Evolutionary conservation across 2,888 invertebrate species (phyloP), one percentile per base, ranked within the genome.

Genomic region (Pediacus dermestoides): DNA sequence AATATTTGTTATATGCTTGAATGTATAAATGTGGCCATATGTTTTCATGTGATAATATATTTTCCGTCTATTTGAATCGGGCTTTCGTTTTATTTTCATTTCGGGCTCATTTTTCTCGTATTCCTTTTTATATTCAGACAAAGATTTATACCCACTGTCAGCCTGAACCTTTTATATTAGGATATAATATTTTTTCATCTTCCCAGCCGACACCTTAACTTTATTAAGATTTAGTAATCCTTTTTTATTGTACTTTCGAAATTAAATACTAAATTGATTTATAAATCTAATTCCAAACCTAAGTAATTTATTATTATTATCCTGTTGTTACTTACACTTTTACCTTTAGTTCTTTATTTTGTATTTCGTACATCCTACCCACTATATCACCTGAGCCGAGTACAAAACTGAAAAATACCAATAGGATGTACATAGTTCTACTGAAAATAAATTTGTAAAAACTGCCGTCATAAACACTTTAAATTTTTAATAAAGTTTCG

Each of bases 91-190:
- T 66, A 66, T 66, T 66, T 66, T 68, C 66, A 66, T 67, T 68
- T 65, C 63, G 55, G 58, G 60, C 66, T 67, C 66, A 67, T 67
- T 67, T 67, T 68, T 68, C 65, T 66, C 63, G 58, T 63, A 66
- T 68, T 68, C 60, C 63, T 63, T 64, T 67, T 66, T 65, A 63
- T 64, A 65, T 63, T 58, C 63, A 61, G 64, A 66, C 66, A 64
- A 66, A 65, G 68, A 70, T 70, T 70, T 70, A 69, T 68, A 63
- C 62, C 60, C 53, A 60, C 60, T 63, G 67, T 67, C 68, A 63
- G 58, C 46, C 48, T 48, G 57, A 62, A 61, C 61, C 64, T 65
- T 68, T 67, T 66, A 67, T 67, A 67, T 68, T 66, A 66, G 63
- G 65, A 66, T 65, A 63, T 66, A 67, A 68, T 66, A 66, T 67